Evolutionary conservation across 2,797 vertebrate species (phyloP), one percentile per base, ranked within the genome.

Genomic region (Peromyscus attwateri): DNA sequence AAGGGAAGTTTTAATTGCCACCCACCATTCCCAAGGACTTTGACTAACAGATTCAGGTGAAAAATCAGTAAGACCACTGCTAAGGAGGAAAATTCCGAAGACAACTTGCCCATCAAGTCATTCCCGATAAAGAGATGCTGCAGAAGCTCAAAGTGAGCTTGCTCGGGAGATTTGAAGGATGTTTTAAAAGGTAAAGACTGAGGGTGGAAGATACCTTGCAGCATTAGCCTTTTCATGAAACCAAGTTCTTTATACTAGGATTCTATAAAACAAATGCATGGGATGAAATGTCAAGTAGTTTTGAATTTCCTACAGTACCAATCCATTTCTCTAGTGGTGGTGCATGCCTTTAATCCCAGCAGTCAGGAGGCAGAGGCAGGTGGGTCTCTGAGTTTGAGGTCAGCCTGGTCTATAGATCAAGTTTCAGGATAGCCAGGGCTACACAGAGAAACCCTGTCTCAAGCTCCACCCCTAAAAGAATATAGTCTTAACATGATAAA

Each of bases 1-100:
- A 55, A 55, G 52, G 52, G 52, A 55, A 55, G 52, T 55, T 55
- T 55, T 55, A 55, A 55, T 55, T 55, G 52, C 52, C 14, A 55
- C 14, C 52, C 52, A 55, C 52, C 52, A 55, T 55, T 55, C 14
- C 14, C 52, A 94, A 98, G 98, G 85, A 97, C 81, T 34, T 94
- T 98, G 98, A 98, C 97, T 98, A 98, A 98, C 87, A 98, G 96
- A 97, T 90, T 97, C 57, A 95, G 85, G 95, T 98, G 98, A 97
- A 98, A 98, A 98, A 96, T 98, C 97, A 98, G 94, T 1, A 80
- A 98, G 98, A 97, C 96, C 98, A 96, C 94, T 98, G 94, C 98
- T 97, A 96, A 98, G 98, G 97, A 98, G 98, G 84, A 98, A 98
- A 97, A 95, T 98, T 97, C 70, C 82, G 34, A 87, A 87, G 94